Evolutionary conservation across 1,140 invertebrate genomes (phyloP).

Genomic region (Zaprionus camerounensis): DNA sequence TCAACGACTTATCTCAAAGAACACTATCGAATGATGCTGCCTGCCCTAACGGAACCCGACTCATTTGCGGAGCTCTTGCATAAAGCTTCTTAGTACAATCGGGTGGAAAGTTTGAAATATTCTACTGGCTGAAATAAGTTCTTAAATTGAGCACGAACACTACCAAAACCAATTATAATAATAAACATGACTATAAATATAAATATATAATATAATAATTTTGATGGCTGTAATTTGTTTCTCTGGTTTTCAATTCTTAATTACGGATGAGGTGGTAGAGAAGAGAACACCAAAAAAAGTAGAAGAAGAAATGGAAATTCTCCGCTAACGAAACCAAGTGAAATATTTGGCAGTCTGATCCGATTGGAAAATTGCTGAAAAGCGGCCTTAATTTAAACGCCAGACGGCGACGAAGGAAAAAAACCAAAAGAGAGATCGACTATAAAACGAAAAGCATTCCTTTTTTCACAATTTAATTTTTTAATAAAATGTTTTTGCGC

Average conservation of each 20-base stretch:
- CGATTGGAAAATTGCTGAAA: slow-evolving; percentile 42
- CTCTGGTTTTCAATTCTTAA: not conserved
- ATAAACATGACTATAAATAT: not conserved
- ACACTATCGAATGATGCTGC: not conserved
- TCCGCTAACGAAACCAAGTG: slow-evolving; percentile 22
- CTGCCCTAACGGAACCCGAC: not conserved
- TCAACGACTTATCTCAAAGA: not conserved
- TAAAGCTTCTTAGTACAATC: not conserved
- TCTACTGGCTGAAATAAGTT: too few relatives aligned
- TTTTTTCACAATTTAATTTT: slow-evolving; percentile 27
- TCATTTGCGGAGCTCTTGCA: not conserved
- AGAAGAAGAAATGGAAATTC: slow-evolving; percentile 22
- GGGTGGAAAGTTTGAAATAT: too few relatives aligned
- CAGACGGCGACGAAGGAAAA: slow-evolving; percentile 10
- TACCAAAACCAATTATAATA: not conserved
- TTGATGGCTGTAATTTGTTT: not conserved
- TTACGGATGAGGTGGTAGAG: not conserved
- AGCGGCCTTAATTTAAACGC: slow-evolving; percentile 59
- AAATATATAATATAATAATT: not conserved
- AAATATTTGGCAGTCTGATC: slow-evolving; percentile 40
- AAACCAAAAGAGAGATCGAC: not conserved
- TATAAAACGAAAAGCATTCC: slow-evolving; percentile 7
- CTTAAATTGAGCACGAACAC: too few relatives aligned
- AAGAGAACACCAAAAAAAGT: not conserved
- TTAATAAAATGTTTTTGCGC: slow-evolving; percentile 57